Percentiles rank a stretch among this genome's conserved stretches.
phyloP scores from a whole-genome alignment of 2,113 vertebrate species.

The Dasyurus viverrinus region DNA sequence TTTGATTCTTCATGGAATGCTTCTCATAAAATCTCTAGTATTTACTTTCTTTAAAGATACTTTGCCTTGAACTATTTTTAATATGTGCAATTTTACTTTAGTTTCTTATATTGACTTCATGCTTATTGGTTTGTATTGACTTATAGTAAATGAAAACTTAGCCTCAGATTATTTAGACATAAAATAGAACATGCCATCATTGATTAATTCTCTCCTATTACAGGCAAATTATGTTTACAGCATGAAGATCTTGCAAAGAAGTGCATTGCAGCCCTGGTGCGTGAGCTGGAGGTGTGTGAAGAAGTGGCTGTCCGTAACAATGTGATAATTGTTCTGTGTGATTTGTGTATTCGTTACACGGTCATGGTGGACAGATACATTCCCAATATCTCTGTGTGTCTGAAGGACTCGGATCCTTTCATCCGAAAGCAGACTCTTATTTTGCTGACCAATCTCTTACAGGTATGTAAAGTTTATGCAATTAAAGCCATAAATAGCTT shows the following conservation, averaged over 20 bases:
- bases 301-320: constrained; percentile 92
- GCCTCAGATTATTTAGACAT: background rate
- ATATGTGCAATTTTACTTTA: background rate
- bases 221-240: constrained; percentile 96
- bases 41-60: constrained; percentile 7
- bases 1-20: background rate
- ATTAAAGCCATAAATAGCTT: background rate
- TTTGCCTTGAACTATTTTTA: background rate
- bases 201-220: background rate
- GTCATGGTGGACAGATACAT: constrained; percentile 92
- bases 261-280: constrained; percentile 90
- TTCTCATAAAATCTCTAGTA: constrained; percentile 1
- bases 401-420: constrained; percentile 87
- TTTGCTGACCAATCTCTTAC: constrained; percentile 95
- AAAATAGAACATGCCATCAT: background rate
- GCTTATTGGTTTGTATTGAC: constrained; percentile 20
- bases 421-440: constrained; percentile 94
- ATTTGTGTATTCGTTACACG: constrained; percentile 95
- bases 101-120: constrained; percentile 14
- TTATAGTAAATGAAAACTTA: background rate
- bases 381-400: constrained; percentile 90
- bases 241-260: constrained; percentile 91
- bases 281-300: constrained; percentile 90
- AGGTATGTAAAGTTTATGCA: constrained; percentile 82
- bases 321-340: constrained; percentile 91